These are phyloP conservation scores for Xylocampa areola DNA, from an alignment of 2,888 invertebrate species.

Conservation along the genomic window DNA sequence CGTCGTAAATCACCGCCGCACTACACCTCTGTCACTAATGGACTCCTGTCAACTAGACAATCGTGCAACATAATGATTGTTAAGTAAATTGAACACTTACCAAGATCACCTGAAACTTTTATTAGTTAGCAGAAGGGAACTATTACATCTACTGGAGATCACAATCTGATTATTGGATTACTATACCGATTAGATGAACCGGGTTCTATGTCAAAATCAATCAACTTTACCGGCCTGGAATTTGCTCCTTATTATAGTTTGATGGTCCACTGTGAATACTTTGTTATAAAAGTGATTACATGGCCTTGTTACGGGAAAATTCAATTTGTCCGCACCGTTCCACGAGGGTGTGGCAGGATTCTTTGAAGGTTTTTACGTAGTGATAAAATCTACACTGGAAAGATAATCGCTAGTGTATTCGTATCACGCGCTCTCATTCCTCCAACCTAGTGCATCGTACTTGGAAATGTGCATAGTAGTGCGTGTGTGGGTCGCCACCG, in stretches of 20 bases:
- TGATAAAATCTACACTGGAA: slow-evolving; percentile 79
- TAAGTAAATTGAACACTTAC: slow-evolving; percentile 60
- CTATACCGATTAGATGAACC: slow-evolving; percentile 21
- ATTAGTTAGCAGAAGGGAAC: slow-evolving; percentile 44
- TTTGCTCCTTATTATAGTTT: slow-evolving; percentile 59
- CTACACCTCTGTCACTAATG: slow-evolving; percentile 68
- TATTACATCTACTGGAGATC: slow-evolving; percentile 33
- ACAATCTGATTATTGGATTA: slow-evolving; percentile 40
- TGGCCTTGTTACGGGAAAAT: slow-evolving; percentile 71
- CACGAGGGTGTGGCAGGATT: slow-evolving; percentile 75
- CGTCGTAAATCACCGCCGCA: slow-evolving; percentile 67
- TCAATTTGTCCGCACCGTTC: slow-evolving; percentile 79
- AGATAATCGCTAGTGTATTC: slow-evolving; percentile 80
- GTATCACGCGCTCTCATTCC: slow-evolving; percentile 85
- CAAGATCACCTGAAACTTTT: slow-evolving; percentile 39
- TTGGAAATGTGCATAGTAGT: slow-evolving; percentile 82
- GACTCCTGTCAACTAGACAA: slow-evolving; percentile 59
- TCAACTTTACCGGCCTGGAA: slow-evolving; percentile 38
- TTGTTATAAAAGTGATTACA: slow-evolving; percentile 71
- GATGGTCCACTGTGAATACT: slow-evolving; percentile 66
- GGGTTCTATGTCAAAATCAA: slow-evolving; percentile 47
- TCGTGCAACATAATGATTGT: slow-evolving; percentile 48
- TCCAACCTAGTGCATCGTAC: slow-evolving; percentile 85
- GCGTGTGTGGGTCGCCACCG: slow-evolving; percentile 78
- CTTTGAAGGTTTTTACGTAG: slow-evolving; percentile 72